A percentile compares a stretch with the other conserved stretches of the same genome.
phyloP scores from a whole-genome alignment of 2,888 invertebrate species.

The Machimus atricapillus region DNA sequence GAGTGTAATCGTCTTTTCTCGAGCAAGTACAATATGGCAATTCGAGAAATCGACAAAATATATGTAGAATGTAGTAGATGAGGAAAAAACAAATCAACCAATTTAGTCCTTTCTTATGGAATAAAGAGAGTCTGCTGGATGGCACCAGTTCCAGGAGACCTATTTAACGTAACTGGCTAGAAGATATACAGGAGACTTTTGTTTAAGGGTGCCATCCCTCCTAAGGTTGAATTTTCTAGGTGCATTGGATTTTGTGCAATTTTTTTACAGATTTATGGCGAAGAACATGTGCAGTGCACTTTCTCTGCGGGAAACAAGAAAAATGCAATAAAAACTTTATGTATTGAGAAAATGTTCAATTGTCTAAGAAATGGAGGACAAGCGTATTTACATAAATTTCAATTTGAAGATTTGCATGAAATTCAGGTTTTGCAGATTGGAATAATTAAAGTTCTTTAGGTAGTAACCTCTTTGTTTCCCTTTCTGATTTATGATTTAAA shows the following conservation, averaged over 20 bases:
- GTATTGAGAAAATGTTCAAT: not conserved
- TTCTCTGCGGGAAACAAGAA: not conserved
- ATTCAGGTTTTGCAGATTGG: not conserved
- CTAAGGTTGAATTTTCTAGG: not conserved
- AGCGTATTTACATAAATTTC: not conserved
- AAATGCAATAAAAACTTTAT: not conserved
- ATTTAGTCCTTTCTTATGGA: not conserved
- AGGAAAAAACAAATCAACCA: not conserved
- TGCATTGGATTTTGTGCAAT: conserved; percentile 11
- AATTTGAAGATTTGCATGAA: not conserved
- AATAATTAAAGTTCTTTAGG: too few species aligned
- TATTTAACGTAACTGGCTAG: not conserved
- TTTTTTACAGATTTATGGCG: conserved; percentile 8
- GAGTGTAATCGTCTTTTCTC: not conserved
- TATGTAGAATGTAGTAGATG: not conserved
- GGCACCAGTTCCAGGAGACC: not conserved
- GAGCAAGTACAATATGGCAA: not conserved
- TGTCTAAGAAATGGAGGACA: not conserved
- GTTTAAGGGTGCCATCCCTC: not conserved
- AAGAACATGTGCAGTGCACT: not conserved
- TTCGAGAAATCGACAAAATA: not conserved
- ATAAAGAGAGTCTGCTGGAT: not conserved
- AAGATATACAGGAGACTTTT: not conserved
- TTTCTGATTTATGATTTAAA: too few species aligned
- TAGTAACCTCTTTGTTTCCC: too few species aligned